Evolutionary conservation across 92 coral and sea anemone genomes (phyloP).

Genomic region (Umimayanthus kanabou): DNA sequence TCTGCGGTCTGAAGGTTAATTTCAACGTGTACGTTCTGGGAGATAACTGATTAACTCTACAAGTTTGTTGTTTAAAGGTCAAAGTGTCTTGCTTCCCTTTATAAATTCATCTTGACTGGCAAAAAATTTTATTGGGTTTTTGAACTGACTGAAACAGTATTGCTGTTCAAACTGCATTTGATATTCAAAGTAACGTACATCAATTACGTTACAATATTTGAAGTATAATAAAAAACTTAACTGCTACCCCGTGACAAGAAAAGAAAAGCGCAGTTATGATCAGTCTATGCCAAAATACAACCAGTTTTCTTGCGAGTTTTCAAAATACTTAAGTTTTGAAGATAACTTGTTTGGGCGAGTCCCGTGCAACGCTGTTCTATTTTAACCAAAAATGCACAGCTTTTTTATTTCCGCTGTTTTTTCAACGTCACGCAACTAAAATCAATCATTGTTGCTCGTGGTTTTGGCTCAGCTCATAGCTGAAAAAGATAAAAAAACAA

Average conservation of each 20-base stretch:
- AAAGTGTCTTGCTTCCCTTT: not conserved
- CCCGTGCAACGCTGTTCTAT: not conserved
- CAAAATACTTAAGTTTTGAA: not conserved
- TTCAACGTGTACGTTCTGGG: not conserved
- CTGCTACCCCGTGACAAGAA: not conserved
- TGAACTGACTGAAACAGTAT: not conserved
- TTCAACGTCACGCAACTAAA: slow-evolving; percentile 1
- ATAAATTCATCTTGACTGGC: not conserved
- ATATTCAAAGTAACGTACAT: not conserved
- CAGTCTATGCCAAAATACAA: not conserved
- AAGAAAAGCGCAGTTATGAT: not conserved
- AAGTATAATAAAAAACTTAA: too few species aligned
- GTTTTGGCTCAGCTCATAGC: too few species aligned
- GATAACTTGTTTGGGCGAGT: not conserved
- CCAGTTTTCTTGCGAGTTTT: not conserved
- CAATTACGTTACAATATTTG: not conserved
- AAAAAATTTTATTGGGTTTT: too few species aligned
- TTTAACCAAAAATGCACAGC: not conserved
- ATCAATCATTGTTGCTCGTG: not conserved
- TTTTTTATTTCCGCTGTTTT: slow-evolving; percentile 2
- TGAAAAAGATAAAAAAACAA: not conserved
- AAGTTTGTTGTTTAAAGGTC: not conserved
- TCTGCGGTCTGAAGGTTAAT: not conserved
- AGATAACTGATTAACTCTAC: too few species aligned
- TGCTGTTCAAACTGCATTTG: too few species aligned